These are phyloP conservation scores for Phocides pigmalion DNA, from an alignment of 1,140 invertebrate species.

Conservation along the genomic window DNA sequence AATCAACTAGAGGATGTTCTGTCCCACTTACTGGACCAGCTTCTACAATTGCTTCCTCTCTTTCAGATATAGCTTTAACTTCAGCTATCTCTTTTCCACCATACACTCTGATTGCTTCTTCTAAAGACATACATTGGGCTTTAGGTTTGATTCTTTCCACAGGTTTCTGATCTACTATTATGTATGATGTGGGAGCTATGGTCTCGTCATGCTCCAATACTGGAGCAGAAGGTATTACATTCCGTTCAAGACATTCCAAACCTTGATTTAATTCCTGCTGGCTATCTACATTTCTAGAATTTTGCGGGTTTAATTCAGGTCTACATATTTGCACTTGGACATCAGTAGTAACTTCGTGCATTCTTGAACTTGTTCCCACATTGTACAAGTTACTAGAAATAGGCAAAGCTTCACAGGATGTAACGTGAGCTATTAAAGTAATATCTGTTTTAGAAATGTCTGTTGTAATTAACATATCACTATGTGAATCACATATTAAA, in stretches of 20 bases:
- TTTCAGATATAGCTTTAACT: conserved; percentile 63
- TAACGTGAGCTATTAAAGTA: neutral
- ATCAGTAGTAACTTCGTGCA: neutral
- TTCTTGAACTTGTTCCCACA: neutral
- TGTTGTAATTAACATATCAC: neutral
- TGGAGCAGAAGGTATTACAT: conserved; percentile 62
- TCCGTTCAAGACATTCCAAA: conserved; percentile 29
- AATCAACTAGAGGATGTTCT: conserved; percentile 73
- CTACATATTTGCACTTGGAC: neutral
- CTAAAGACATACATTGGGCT: conserved; percentile 58
- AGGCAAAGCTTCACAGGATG: neutral
- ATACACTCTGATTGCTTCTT: conserved; percentile 63
- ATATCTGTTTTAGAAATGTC: neutral
- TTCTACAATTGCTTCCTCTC: conserved; percentile 67
- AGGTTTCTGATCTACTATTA: conserved; percentile 6
- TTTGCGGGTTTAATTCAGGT: neutral
- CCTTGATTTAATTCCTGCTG: neutral
- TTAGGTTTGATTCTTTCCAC: conserved; percentile 41
- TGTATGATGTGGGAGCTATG: conserved; percentile 7
- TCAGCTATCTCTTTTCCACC: conserved; percentile 62
- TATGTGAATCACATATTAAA: neutral
- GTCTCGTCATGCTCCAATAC: conserved; percentile 46
- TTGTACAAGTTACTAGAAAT: neutral
- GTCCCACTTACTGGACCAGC: conserved; percentile 57
- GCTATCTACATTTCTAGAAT: neutral